Evolutionary conservation across 2,888 invertebrate species (phyloP).

Genomic region (Nephrotoma guestfalica): DNA sequence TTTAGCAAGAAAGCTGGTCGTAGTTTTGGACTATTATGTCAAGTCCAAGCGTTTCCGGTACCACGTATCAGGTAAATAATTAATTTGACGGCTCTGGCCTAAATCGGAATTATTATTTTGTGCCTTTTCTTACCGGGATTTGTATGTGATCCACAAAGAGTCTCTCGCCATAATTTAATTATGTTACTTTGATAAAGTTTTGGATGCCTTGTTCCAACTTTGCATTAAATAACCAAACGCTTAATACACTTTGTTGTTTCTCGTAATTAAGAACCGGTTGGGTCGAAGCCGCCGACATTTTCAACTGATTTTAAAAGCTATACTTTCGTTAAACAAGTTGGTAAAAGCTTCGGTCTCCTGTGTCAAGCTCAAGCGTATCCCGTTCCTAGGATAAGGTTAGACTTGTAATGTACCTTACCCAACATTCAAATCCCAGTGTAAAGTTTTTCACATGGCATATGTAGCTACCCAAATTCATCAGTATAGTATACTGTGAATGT

Average conservation of each 20-base stretch:
- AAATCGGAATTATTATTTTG: background rate
- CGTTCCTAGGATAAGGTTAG: constrained; percentile 55
- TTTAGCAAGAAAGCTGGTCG: constrained; percentile 20
- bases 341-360: constrained; percentile 40
- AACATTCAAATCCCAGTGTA: background rate
- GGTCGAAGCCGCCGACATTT: constrained; percentile 42
- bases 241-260: background rate
- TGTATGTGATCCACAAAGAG: too few species aligned
- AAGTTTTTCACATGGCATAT: too few species aligned
- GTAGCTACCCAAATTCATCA: too few species aligned
- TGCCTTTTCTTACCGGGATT: background rate
- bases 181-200: too few species aligned
- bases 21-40: constrained; percentile 43
- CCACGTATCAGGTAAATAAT: constrained; percentile 41
- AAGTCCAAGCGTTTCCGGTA: constrained; percentile 50
- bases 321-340: constrained; percentile 33
- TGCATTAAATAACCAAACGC: background rate
- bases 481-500: too few species aligned
- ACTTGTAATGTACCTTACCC: constrained; percentile 7
- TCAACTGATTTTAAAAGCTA: constrained; percentile 43
- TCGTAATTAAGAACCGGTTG: constrained; percentile 38
- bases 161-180: too few species aligned
- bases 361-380: constrained; percentile 59
- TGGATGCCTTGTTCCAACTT: background rate
- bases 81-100: background rate